These are phyloP conservation scores for Agapornis roseicollis DNA, from an alignment of 2,113 vertebrate genomes.

Conservation along the genomic window DNA sequence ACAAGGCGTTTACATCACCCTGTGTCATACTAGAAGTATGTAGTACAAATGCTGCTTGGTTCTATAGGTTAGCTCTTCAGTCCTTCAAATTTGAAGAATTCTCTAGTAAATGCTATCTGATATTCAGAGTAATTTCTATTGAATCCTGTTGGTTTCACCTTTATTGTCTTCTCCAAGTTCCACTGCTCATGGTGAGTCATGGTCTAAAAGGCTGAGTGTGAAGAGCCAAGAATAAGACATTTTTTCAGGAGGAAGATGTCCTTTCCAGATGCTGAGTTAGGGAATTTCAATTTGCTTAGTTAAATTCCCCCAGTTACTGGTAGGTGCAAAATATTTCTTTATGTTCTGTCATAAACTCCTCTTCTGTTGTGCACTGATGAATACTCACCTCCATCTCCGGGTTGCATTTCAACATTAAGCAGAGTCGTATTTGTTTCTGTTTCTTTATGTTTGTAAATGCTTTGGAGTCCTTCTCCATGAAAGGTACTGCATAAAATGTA, in stretches of 20 bases:
- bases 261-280: slow-evolving; percentile 55
- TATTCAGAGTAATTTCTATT: slow-evolving; percentile 19
- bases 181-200: slow-evolving; percentile 28
- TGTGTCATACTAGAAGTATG: background rate
- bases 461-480: background rate
- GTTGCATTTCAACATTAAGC: background rate
- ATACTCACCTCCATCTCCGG: background rate
- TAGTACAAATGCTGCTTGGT: background rate
- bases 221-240: slow-evolving; percentile 44
- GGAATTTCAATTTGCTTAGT: background rate
- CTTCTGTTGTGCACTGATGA: background rate
- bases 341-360: slow-evolving; percentile 22
- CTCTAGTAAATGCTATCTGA: slow-evolving; percentile 2
- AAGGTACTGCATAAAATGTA: background rate
- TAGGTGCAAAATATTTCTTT: slow-evolving; percentile 37
- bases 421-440: background rate
- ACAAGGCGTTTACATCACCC: background rate
- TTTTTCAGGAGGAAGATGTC: slow-evolving; percentile 52
- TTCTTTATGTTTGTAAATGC: slow-evolving; percentile 1
- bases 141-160: background rate
- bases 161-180: slow-evolving; percentile 25
- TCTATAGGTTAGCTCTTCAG: slow-evolving; percentile 7
- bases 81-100: slow-evolving; percentile 42
- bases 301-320: slow-evolving; percentile 12
- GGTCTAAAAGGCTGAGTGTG: background rate